phyloP scores from a whole-genome alignment of 2,888 invertebrate species.

The Metalampra italica region DNA sequence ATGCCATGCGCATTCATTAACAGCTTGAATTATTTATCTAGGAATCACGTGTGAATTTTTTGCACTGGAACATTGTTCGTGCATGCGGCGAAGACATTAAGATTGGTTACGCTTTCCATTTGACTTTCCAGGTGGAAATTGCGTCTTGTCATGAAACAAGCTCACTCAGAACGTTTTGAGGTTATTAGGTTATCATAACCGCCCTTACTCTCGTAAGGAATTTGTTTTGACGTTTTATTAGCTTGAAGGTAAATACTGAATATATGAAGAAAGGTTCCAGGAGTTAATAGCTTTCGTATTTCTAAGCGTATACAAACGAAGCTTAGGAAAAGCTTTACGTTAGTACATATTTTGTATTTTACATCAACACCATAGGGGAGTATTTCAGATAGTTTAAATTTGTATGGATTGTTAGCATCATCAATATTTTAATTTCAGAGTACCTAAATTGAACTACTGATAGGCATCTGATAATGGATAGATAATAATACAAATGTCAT shows the following conservation, averaged over 20 bases:
- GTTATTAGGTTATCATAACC: slow-evolving; percentile 65
- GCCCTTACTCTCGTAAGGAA: slow-evolving; percentile 35
- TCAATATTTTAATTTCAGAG: too few relatives aligned
- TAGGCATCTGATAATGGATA: background rate
- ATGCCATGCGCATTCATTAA: background rate
- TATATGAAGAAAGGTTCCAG: slow-evolving; percentile 12
- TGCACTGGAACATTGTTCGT: slow-evolving; percentile 48
- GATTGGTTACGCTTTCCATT: slow-evolving; percentile 69
- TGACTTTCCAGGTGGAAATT: slow-evolving; percentile 67
- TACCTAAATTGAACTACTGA: too few relatives aligned
- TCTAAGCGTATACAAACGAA: background rate
- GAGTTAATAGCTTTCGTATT: slow-evolving; percentile 15
- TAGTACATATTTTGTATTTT: too few relatives aligned
- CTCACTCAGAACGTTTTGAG: slow-evolving; percentile 52
- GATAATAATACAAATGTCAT: too few relatives aligned
- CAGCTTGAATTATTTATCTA: background rate
- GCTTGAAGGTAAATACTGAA: slow-evolving; percentile 20
- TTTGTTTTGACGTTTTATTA: slow-evolving; percentile 37
- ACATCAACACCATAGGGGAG: too few relatives aligned
- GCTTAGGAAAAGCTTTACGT: too few relatives aligned
- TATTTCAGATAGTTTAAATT: too few relatives aligned
- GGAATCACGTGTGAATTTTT: slow-evolving; percentile 48
- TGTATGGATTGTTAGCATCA: too few relatives aligned
- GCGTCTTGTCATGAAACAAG: slow-evolving; percentile 71
- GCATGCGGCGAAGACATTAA: slow-evolving; percentile 69